Percentiles rank a stretch among this genome's conserved stretches.
phyloP scores from a whole-genome alignment of 64 coral and sea anemone species.

The Montipora efflorescens region DNA sequence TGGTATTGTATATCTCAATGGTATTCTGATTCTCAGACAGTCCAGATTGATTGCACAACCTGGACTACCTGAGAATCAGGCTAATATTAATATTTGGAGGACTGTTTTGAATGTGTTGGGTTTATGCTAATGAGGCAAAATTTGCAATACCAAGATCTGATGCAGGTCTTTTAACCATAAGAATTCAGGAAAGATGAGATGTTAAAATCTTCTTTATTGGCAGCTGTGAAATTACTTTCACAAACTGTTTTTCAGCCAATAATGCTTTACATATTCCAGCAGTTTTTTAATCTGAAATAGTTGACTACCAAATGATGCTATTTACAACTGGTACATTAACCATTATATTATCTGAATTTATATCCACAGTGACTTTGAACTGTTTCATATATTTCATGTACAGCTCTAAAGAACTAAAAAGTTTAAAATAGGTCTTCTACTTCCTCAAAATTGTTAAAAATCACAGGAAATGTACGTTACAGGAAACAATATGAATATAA shows the following conservation, averaged over 20 bases:
- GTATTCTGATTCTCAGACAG: too few relatives aligned
- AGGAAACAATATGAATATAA: too few relatives aligned
- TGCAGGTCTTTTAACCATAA: too few relatives aligned
- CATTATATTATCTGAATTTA: constrained; percentile 41
- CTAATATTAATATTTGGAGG: too few relatives aligned
- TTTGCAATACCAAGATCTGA: too few relatives aligned
- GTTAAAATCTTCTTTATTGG: constrained; percentile 20
- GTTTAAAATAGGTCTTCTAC: not conserved
- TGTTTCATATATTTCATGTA: not conserved
- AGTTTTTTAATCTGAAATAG: constrained; percentile 35
- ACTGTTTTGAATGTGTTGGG: too few relatives aligned
- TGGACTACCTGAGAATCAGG: too few relatives aligned
- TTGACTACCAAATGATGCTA: constrained; percentile 36
- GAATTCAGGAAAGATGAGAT: not conserved
- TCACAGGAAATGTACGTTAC: not conserved
- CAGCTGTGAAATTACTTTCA: constrained; percentile 12
- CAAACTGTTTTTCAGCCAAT: constrained; percentile 3
- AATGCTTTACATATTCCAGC: constrained; percentile 27
- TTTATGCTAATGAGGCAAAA: too few relatives aligned
- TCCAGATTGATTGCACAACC: too few relatives aligned
- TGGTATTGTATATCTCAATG: too few relatives aligned
- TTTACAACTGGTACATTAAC: constrained; percentile 52
- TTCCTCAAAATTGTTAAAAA: not conserved
- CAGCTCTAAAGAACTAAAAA: not conserved
- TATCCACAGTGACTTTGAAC: constrained; percentile 20